phyloP scores from a whole-genome alignment of 2,888 invertebrate species.

The Leptopilina myrica region DNA sequence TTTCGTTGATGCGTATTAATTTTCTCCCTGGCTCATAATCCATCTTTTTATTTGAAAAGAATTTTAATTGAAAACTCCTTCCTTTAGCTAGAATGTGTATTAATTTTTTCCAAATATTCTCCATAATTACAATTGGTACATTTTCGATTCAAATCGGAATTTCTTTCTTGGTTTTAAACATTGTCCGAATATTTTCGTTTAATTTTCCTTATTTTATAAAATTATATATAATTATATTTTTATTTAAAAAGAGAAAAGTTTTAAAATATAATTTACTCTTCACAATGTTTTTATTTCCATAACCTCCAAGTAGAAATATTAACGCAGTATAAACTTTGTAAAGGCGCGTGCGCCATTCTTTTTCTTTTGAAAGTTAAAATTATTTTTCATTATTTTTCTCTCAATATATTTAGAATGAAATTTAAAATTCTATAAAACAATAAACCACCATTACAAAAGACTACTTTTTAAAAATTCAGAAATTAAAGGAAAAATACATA shows the following conservation, averaged over 20 bases:
- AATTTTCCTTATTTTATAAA: no score
- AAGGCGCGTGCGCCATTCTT: neutral
- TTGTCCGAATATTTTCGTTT: no score
- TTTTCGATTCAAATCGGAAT: neutral
- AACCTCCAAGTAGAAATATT: neutral
- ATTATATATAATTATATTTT: no score
- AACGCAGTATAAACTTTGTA: neutral
- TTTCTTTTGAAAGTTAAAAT: neutral
- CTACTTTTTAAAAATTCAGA: no score
- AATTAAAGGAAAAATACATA: no score
- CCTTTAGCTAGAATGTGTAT: neutral
- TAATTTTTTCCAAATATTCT: slow-evolving; percentile 25
- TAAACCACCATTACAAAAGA: no score
- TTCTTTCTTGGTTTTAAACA: neutral
- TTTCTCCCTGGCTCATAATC: slow-evolving; percentile 82
- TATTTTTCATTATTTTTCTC: no score
- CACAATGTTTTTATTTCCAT: slow-evolving; percentile 1
- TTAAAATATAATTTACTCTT: neutral
- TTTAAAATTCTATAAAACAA: neutral
- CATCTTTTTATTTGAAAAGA: slow-evolving; percentile 25
- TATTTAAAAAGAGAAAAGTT: no score
- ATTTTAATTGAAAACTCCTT: neutral
- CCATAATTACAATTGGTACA: neutral
- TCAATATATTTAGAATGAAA: no score
- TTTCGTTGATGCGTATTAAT: slow-evolving; percentile 82